phyloP scores from a whole-genome alignment of 2,888 invertebrate species.

The Mystacides longicornis region DNA sequence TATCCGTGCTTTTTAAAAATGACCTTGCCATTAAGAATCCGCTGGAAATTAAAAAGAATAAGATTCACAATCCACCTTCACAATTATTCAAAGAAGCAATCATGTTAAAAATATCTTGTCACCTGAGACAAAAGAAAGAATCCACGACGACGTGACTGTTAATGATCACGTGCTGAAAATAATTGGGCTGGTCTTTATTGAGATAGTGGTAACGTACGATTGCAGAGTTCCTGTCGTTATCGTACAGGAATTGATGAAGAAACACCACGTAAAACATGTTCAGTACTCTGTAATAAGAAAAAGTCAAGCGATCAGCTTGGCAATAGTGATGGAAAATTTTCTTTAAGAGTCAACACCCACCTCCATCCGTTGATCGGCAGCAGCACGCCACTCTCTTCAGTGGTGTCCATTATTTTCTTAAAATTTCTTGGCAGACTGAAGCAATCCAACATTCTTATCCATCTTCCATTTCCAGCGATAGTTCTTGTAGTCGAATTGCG shows the following conservation, averaged over 20 bases:
- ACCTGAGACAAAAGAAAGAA: background rate
- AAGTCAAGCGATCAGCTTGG: too few species aligned
- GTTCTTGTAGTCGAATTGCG: too few species aligned
- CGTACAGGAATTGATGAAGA: background rate
- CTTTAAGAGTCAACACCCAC: too few species aligned
- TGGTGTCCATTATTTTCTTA: background rate
- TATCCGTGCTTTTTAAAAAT: background rate
- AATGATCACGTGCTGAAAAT: background rate
- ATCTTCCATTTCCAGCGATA: too few species aligned
- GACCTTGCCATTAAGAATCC: background rate
- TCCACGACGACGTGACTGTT: background rate
- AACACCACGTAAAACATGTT: background rate
- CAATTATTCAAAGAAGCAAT: background rate
- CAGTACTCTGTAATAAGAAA: background rate
- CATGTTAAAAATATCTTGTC: background rate
- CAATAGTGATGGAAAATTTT: too few species aligned
- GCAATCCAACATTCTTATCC: background rate
- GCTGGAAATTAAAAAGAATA: background rate
- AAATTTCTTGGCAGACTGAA: background rate
- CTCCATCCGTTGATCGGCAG: background rate
- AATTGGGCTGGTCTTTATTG: background rate
- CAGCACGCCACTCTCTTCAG: background rate
- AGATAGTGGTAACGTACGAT: background rate
- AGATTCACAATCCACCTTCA: background rate
- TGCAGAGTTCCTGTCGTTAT: background rate